Evolutionary conservation across 2,888 invertebrate genomes (phyloP).

Genomic region (Deilephila elpenor): DNA sequence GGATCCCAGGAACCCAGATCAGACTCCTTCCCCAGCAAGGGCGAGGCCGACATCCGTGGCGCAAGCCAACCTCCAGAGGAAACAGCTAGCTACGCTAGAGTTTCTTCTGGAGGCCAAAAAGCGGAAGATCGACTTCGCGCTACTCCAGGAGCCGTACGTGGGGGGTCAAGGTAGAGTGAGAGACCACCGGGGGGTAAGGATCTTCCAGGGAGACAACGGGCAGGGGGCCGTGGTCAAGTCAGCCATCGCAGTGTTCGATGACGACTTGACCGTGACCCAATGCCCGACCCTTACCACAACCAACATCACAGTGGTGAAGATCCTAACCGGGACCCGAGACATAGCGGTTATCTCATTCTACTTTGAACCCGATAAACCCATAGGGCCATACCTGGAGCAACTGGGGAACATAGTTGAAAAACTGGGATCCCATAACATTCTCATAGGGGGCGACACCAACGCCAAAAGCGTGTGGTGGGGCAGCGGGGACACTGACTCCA

Average conservation of each 20-base stretch:
- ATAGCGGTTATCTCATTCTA: neutral
- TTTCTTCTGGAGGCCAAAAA: constrained; percentile 11
- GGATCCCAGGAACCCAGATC: neutral
- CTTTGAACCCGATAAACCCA: no score
- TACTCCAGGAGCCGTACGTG: constrained; percentile 12
- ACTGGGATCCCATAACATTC: no score
- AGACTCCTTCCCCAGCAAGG: neutral
- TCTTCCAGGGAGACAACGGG: no score
- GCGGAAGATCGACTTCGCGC: neutral
- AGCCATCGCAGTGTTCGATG: no score
- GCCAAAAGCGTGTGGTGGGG: no score
- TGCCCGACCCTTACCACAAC: constrained; percentile 19
- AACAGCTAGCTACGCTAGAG: constrained; percentile 26
- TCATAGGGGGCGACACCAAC: no score
- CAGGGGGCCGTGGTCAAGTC: no score
- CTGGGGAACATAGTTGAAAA: no score
- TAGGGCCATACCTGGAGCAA: no score
- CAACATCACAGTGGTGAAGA: constrained; percentile 22
- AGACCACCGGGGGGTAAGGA: no score
- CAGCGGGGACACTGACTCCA: neutral
- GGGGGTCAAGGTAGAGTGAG: no score
- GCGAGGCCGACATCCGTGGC: neutral
- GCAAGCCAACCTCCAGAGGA: constrained; percentile 31
- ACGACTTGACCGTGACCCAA: neutral
- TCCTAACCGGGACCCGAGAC: constrained; percentile 5